Conservation (phyloP, 2,888 invertebrate genomes). For the Drosophila algonquin region DNA sequence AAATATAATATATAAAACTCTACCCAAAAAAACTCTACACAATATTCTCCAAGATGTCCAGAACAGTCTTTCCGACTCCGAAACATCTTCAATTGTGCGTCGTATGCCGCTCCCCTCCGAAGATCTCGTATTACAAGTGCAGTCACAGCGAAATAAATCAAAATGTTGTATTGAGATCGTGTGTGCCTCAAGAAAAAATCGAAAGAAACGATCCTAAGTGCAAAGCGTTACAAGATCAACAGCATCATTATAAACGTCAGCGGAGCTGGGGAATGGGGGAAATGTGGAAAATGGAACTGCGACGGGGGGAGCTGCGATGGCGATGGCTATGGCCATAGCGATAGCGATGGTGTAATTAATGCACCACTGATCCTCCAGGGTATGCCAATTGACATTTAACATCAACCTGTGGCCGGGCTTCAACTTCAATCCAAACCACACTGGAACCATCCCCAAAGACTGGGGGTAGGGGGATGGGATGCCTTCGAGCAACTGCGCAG, state of each 20-base stretch:
- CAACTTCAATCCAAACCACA: slow-evolving; percentile 34
- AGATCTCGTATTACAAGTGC: slow-evolving; percentile 68
- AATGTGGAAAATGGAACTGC: slow-evolving; percentile 13
- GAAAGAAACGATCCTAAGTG: slow-evolving; percentile 58
- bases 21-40: not conserved
- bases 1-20: not conserved
- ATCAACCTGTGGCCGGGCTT: slow-evolving; percentile 73
- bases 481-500: slow-evolving; percentile 61
- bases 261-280: slow-evolving; percentile 22
- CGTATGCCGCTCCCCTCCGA: slow-evolving; percentile 1
- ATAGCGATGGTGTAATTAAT: slow-evolving; percentile 62
- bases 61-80: not conserved
- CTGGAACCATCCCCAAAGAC: slow-evolving; percentile 9
- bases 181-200: slow-evolving; percentile 18
- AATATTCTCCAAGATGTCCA: not conserved
- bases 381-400: slow-evolving; percentile 79
- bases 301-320: not conserved
- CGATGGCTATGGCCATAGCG: slow-evolving; percentile 6
- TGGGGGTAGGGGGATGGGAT: slow-evolving; percentile 33
- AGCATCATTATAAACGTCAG: slow-evolving; percentile 68
- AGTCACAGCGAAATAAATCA: slow-evolving; percentile 74
- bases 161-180: slow-evolving; percentile 52
- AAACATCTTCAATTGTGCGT: slow-evolving; percentile 34
- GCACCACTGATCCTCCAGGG: slow-evolving; percentile 73
- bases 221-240: slow-evolving; percentile 74